phyloP scores from a whole-genome alignment of 2,888 invertebrate species.

The Schizaphis graminum region DNA sequence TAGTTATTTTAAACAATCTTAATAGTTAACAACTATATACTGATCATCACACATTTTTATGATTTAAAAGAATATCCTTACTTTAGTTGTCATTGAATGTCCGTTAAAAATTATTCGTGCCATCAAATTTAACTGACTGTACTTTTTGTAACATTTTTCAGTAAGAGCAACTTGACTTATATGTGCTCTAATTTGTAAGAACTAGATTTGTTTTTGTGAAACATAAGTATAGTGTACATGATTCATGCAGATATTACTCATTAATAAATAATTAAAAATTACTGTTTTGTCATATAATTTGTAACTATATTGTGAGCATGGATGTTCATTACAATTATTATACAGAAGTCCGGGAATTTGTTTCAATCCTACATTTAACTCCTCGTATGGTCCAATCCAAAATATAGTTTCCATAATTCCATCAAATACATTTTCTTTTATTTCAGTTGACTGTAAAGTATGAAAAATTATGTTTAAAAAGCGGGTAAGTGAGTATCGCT shows the following conservation, averaged over 20 bases:
- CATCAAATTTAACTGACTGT: slow-evolving; percentile 43
- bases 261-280: slow-evolving; percentile 6
- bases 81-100: slow-evolving; percentile 42
- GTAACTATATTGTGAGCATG: slow-evolving; percentile 25
- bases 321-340: background rate
- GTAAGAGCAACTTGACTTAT: slow-evolving; percentile 46
- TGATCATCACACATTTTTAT: background rate
- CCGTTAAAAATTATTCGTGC: slow-evolving; percentile 39
- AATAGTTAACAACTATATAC: background rate
- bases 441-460: background rate
- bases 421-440: slow-evolving; percentile 47
- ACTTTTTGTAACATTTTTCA: slow-evolving; percentile 45
- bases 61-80: background rate
- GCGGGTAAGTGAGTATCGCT: no score
- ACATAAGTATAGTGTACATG: background rate
- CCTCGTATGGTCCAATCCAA: slow-evolving; percentile 56
- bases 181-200: slow-evolving; percentile 37
- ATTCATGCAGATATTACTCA: background rate
- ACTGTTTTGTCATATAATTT: slow-evolving; percentile 37
- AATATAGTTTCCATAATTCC: slow-evolving; percentile 45
- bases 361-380: background rate
- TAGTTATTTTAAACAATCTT: background rate
- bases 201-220: background rate
- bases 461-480: background rate
- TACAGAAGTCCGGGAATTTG: background rate